A percentile compares a stretch with the other conserved stretches of the same genome.
Conservation (phyloP, 2,797 vertebrate species). For the Thripadectes ignobilis region DNA sequence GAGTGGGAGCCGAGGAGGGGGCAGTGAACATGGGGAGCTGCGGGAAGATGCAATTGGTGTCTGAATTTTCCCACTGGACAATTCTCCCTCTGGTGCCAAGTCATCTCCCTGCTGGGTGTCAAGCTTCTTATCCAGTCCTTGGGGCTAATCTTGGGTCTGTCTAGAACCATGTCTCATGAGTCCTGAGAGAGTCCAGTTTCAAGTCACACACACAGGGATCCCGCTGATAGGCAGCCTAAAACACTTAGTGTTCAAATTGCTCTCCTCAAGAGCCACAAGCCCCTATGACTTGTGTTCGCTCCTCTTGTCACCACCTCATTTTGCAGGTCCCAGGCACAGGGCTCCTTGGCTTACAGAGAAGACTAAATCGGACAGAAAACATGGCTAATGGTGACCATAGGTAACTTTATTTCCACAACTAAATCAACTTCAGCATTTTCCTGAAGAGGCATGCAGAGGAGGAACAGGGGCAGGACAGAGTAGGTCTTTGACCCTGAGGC, state of each 20-base stretch:
- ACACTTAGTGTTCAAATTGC: neutral
- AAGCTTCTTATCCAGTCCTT: neutral
- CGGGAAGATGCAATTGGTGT: neutral
- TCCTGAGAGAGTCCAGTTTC: neutral
- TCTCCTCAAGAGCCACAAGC: neutral
- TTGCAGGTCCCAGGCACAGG: neutral
- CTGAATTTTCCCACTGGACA: neutral
- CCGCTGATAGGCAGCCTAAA: neutral
- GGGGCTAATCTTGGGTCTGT: neutral
- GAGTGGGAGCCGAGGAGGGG: neutral
- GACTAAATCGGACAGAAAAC: neutral
- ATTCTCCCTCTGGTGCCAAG: neutral
- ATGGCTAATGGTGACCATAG: neutral
- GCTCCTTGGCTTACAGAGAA: neutral
- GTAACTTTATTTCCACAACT: conserved; percentile 1
- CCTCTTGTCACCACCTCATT: neutral
- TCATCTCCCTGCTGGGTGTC: neutral
- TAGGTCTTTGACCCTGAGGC: neutral
- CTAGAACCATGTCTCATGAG: too few species aligned
- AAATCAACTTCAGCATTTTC: neutral
- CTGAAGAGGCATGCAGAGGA: neutral
- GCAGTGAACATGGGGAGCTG: neutral
- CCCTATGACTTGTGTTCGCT: neutral
- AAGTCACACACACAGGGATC: neutral
- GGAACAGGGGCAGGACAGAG: neutral